Conservation (phyloP, 2,113 vertebrate genomes). For the Deroptyus accipitrinus region DNA sequence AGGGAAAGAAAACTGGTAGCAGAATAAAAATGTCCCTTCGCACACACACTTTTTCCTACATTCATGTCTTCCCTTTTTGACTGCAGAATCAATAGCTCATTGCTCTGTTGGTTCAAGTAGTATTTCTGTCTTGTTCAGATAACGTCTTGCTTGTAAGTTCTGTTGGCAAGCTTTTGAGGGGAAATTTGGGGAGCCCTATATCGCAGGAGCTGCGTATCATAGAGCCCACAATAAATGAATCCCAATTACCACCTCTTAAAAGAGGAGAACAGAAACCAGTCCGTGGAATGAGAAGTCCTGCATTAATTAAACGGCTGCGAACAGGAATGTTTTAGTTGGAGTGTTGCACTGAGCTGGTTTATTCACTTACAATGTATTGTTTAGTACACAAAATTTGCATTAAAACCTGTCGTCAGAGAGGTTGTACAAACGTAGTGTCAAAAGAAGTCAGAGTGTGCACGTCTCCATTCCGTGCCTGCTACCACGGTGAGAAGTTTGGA, state of each 20-base stretch:
- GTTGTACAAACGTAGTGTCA: background rate
- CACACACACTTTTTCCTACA: background rate
- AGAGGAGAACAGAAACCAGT: background rate
- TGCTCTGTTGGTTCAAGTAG: conserved; percentile 32
- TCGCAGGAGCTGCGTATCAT: background rate
- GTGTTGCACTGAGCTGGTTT: background rate
- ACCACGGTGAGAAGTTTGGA: background rate
- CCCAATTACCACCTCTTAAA: background rate
- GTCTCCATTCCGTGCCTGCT: background rate
- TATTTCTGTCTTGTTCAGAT: conserved; percentile 47
- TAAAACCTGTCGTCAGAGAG: background rate
- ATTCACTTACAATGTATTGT: background rate
- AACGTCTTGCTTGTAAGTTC: background rate
- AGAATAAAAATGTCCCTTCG: conserved; percentile 37
- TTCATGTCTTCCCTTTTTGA: background rate
- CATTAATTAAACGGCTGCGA: background rate
- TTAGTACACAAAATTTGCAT: background rate
- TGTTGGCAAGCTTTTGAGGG: background rate
- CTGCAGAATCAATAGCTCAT: conserved; percentile 46
- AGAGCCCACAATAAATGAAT: background rate
- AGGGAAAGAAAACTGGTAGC: conserved; percentile 40
- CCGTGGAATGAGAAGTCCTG: background rate
- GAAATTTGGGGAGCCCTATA: background rate
- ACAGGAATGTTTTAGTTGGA: background rate
- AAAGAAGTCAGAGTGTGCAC: background rate